Evolutionary conservation across 2,113 vertebrate genomes (phyloP), one percentile per base, ranked within the genome.

Genomic region (Lathamus discolor): DNA sequence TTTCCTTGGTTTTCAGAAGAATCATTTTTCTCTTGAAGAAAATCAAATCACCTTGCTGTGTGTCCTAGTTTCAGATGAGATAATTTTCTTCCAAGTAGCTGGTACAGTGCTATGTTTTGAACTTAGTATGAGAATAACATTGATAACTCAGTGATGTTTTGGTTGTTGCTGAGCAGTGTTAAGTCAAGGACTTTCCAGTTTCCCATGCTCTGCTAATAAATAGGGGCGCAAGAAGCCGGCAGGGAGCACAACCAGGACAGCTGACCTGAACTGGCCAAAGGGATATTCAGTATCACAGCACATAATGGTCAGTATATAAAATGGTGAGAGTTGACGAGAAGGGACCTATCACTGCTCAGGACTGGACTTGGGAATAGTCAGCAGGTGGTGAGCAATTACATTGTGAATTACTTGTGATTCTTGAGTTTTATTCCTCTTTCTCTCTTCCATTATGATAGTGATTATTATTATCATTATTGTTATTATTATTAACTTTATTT

Each of bases 11-110:
- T 80, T 94, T 94, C n/a, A 73, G 64, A 83, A 62, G 63, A 70
- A 91, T 73, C 29, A 67, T 96, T 81, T 79, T 86, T 39, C 86
- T 83, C 67, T 68, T 66, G 54, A 90, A 70, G n/a, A 79, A 93
- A 93, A 61, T 29, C 67, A 83, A 29, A 43, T 61, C 10, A 37
- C 17, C 13, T 83, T 68, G 51, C 59, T 78, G 23, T 24, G 57
- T 59, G 33, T 35, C 22, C 57, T 35, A 16, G 33, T 59, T 59
- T 35, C 33, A 35, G 57, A 59, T 35, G 4, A 9, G 33, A 35
- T 15, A 35, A 24, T 59, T 59, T 59, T 59, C n/a, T 59, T 59
- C 57, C 33, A 16, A 59, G 57, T 35, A 59, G 13, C 6, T 59
- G n/a, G 20, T 59, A 59, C 33, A 59, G 13, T 35, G 33, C 13